Evolutionary conservation across 2,797 vertebrate species (phyloP).

Genomic region (Muscicapa striata): DNA sequence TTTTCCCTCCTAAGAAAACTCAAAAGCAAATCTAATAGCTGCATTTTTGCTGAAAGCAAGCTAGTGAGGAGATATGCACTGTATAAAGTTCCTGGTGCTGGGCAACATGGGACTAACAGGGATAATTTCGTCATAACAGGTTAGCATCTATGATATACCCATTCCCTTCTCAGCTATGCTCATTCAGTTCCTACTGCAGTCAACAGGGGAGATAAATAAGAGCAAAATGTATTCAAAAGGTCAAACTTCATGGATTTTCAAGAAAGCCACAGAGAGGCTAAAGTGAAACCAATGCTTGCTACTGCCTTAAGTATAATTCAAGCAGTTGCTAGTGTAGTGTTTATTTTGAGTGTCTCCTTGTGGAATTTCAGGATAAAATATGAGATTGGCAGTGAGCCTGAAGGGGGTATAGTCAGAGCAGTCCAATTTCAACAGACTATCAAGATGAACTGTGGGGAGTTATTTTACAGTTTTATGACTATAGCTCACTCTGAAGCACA

Average conservation of each 20-base stretch:
- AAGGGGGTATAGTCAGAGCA: slow-evolving; percentile 33
- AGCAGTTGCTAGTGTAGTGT: neutral
- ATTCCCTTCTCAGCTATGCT: neutral
- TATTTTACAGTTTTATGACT: slow-evolving; percentile 44
- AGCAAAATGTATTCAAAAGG: slow-evolving; percentile 31
- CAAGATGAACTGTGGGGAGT: slow-evolving; percentile 43
- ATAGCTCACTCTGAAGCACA: neutral
- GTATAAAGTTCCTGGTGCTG: neutral
- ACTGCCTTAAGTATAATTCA: slow-evolving; percentile 30
- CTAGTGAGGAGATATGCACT: neutral
- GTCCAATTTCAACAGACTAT: slow-evolving; percentile 58
- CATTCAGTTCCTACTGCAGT: neutral
- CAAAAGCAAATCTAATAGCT: neutral
- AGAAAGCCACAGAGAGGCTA: slow-evolving; percentile 20
- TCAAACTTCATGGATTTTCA: slow-evolving; percentile 28
- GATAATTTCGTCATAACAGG: slow-evolving; percentile 25
- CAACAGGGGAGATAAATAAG: neutral
- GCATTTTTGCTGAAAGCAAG: slow-evolving; percentile 2
- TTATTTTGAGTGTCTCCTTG: slow-evolving; percentile 54
- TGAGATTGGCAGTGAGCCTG: slow-evolving; percentile 35
- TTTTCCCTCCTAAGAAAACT: neutral
- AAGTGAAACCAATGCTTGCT: neutral
- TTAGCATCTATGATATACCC: neutral
- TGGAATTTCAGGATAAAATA: slow-evolving; percentile 52
- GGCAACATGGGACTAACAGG: neutral